Percentiles rank a stretch among this genome's conserved stretches.
Evolutionary conservation across 2,888 invertebrate species (phyloP).

Genomic region (Slavum lentiscoides): DNA sequence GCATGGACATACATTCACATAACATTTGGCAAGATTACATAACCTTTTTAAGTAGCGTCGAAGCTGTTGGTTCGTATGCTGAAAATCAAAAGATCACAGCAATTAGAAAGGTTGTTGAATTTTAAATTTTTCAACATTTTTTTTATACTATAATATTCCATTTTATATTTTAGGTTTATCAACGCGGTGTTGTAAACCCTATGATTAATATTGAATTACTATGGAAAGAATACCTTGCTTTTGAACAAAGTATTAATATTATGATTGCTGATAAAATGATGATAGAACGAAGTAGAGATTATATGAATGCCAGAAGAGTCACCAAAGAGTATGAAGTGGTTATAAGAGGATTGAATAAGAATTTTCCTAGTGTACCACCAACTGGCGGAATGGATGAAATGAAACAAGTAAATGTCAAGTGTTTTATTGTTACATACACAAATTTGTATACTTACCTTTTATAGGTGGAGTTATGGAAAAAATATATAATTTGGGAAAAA

Average conservation of each 20-base stretch:
- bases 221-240: constrained; percentile 97
- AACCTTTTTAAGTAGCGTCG: constrained; percentile 91
- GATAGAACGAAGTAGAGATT: constrained; percentile 92
- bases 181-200: constrained; percentile 92
- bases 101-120: constrained; percentile 77
- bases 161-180: constrained; percentile 75
- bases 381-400: constrained; percentile 85
- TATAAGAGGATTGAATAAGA: constrained; percentile 91
- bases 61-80: constrained; percentile 97
- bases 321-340: constrained; percentile 95
- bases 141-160: neutral
- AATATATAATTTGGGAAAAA: constrained; percentile 96
- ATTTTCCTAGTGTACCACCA: constrained; percentile 96
- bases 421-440: neutral
- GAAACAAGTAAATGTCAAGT: constrained; percentile 73
- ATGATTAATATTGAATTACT: constrained; percentile 95
- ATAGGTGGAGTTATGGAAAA: constrained; percentile 97
- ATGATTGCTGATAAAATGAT: constrained; percentile 96
- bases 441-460: neutral
- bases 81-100: constrained; percentile 99
- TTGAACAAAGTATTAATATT: constrained; percentile 89
- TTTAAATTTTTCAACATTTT: too few relatives aligned
- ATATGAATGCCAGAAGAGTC: constrained; percentile 95
- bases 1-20: constrained; percentile 96
- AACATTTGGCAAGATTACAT: constrained; percentile 98